Percentiles rank a stretch among this genome's conserved stretches.
Evolutionary conservation across 53 echinoderm and acorn worm genomes (phyloP).

Genomic region (Echinarachnius parma): DNA sequence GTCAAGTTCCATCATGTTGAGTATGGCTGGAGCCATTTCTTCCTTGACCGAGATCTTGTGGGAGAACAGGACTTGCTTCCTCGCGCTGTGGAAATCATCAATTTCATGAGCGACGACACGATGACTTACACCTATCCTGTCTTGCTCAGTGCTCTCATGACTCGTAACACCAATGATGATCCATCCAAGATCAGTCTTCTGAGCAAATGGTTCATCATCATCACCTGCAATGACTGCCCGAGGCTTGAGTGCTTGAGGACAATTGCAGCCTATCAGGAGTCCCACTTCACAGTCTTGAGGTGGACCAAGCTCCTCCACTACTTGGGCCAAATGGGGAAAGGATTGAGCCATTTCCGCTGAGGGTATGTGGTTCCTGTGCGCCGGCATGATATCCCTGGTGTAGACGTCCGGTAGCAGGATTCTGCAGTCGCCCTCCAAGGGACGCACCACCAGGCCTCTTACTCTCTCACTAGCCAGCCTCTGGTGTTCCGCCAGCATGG

Average conservation of each 20-base stretch:
- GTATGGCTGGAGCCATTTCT: constrained; percentile 33
- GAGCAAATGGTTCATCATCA: too few species aligned
- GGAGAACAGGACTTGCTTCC: background rate
- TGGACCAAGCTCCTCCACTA: constrained; percentile 41
- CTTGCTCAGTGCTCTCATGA: constrained; percentile 16
- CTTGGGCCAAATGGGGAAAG: constrained; percentile 33
- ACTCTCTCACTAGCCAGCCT: constrained; percentile 4
- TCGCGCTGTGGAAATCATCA: background rate
- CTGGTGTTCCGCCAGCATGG: background rate
- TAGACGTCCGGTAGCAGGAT: background rate
- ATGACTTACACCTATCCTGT: constrained; percentile 22
- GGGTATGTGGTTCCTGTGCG: constrained; percentile 49
- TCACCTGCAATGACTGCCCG: constrained; percentile 28
- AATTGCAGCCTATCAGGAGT: constrained; percentile 41
- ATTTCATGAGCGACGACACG: background rate
- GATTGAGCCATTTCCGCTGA: constrained; percentile 43
- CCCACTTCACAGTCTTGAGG: constrained; percentile 46
- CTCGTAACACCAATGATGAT: background rate
- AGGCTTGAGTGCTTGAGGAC: constrained; percentile 47
- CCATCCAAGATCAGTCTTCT: too few species aligned
- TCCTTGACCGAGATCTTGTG: constrained; percentile 30
- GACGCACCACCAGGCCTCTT: constrained; percentile 4
- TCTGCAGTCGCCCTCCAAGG: background rate
- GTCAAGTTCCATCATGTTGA: constrained; percentile 43
- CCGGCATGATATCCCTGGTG: constrained; percentile 37